Evolutionary conservation across 1,140 invertebrate species (phyloP).

Genomic region (Eriosoma lanigerum): DNA sequence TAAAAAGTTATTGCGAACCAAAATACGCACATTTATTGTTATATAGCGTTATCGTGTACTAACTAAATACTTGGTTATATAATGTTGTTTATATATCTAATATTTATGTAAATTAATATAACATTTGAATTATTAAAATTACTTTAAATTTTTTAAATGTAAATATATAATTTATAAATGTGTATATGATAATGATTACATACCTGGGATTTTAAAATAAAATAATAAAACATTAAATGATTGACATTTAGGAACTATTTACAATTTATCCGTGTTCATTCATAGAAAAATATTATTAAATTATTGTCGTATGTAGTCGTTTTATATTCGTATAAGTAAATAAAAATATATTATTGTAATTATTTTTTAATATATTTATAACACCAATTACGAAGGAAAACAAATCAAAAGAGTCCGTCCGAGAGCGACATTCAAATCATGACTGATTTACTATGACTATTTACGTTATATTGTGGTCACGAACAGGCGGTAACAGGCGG

Average conservation of each 20-base stretch:
- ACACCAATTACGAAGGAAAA: not conserved
- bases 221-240: conserved; percentile 9
- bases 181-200: too few species aligned
- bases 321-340: too few species aligned
- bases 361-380: not conserved
- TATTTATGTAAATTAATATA: too few species aligned
- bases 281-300: not conserved
- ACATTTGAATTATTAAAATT: too few species aligned
- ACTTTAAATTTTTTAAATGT: too few species aligned
- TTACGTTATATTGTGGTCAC: conserved; percentile 22
- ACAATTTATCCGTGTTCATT: too few species aligned
- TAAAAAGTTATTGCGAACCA: too few species aligned
- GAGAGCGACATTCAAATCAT: conserved; percentile 10
- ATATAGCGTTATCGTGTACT: too few species aligned
- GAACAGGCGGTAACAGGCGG: not conserved
- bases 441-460: conserved; percentile 8
- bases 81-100: too few species aligned
- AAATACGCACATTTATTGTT: too few species aligned
- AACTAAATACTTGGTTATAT: too few species aligned
- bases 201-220: not conserved
- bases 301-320: not conserved
- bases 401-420: not conserved
- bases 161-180: too few species aligned
- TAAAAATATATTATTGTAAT: not conserved
- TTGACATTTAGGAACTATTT: not conserved